Percentiles rank a stretch among this genome's conserved stretches.
Evolutionary conservation across 2,888 invertebrate species (phyloP).

Genomic region (Cantharis rufa): DNA sequence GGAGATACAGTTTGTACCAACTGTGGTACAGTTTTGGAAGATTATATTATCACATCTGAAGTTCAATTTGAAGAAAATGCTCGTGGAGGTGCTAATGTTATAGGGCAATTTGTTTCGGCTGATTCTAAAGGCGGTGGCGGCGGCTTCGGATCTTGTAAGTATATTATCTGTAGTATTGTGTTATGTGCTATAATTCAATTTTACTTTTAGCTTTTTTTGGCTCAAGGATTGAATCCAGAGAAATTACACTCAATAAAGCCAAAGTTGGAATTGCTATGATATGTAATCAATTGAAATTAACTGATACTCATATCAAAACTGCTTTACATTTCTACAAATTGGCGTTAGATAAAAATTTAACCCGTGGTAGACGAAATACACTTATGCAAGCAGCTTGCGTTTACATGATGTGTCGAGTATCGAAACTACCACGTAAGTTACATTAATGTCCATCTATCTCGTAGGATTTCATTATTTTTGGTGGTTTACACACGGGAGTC

Average conservation of each 20-base stretch:
- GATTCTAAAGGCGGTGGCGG: constrained; percentile 86
- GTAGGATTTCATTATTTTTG: too few relatives aligned
- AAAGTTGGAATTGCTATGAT: constrained; percentile 82
- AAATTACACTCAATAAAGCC: constrained; percentile 88
- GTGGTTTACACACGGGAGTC: too few relatives aligned
- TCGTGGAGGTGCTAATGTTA: constrained; percentile 82
- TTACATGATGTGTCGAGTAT: constrained; percentile 94
- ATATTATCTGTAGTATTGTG: constrained; percentile 13
- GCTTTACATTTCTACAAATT: constrained; percentile 94
- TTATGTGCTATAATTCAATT: not conserved
- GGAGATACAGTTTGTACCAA: constrained; percentile 96
- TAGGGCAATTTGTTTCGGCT: constrained; percentile 92
- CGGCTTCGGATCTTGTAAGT: constrained; percentile 73
- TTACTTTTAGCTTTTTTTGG: constrained; percentile 73
- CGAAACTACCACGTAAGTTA: constrained; percentile 84
- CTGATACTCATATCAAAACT: constrained; percentile 89
- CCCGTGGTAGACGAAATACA: constrained; percentile 86
- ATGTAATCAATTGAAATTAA: constrained; percentile 85
- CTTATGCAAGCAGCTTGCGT: constrained; percentile 97
- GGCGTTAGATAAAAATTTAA: constrained; percentile 81
- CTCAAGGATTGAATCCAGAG: constrained; percentile 86
- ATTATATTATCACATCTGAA: constrained; percentile 95
- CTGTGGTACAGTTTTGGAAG: constrained; percentile 95
- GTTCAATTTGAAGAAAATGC: constrained; percentile 94
- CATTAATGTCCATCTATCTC: not conserved